Base-by-base conservation (phyloP, 2,888 invertebrate species). In the Troglohyphantes excavatus region DNA sequence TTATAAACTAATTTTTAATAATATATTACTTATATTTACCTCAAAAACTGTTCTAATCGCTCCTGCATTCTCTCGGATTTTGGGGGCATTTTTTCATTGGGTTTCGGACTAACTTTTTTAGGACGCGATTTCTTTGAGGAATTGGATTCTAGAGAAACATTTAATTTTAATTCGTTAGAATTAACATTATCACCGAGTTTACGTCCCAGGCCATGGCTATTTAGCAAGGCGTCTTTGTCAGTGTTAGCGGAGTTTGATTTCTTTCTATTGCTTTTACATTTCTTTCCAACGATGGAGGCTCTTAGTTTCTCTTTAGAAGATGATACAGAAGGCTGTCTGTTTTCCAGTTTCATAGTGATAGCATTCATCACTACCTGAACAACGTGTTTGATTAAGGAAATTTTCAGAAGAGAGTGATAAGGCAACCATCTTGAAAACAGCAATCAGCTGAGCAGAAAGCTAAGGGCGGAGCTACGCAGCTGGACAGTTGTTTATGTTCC, bases 71-170 rank as follows among this genome's bases (percentile, higher is more conserved):
- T 87, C 53, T 88, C 81, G 2, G 73, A 79, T 79, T 90, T 90
- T 0, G 85, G 67, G 23, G 85, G 61, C 79, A 86, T 90, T 68
- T 85, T 90, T 68, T 84, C 89, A 73, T 97, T 97, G 29, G 61
- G 23, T 70, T 84, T 70, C 13, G 53, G 19, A 61, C 2, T 19
- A 23, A 26, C 29, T 79, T 89, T 89, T 83, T 83, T 89, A 17
- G 72, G 6, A n/a, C 83, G 78, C 6, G 59, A 21, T 90, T 84
- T 84, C 61, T 90, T 90, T 11, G 61, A 63, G 3, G 23, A 78
- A 70, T 63, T 72, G 23, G 23, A 23, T 46, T 83, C 78, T 23
- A 26, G 11, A 19, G 63, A 23, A 63, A 2, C 27, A 53, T 33
- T 39, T 63, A 33, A 61, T 53, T 78, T 90, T 46, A 39, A 43